These are phyloP conservation scores for Ataeniobius toweri DNA, from an alignment of 2,797 vertebrate species.

Conservation along the genomic window DNA sequence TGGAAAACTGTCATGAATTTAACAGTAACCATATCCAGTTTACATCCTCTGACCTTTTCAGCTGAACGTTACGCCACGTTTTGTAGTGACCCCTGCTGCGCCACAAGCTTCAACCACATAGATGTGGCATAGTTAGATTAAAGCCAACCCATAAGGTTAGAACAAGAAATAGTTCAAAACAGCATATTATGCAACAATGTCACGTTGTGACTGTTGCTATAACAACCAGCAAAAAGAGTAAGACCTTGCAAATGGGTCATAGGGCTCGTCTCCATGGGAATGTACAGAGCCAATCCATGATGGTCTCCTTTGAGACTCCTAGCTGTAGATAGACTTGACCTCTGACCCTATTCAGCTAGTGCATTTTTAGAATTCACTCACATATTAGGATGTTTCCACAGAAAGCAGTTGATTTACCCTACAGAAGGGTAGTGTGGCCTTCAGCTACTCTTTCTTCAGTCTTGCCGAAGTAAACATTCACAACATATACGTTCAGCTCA, in stretches of 20 bases:
- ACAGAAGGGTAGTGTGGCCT: background rate
- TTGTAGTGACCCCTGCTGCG: background rate
- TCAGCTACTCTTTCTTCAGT: conserved; percentile 8
- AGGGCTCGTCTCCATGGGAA: conserved; percentile 66
- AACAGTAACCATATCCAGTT: conserved; percentile 5
- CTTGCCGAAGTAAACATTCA: background rate
- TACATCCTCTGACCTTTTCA: background rate
- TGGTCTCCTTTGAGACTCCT: conserved; percentile 55
- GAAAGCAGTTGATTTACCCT: background rate
- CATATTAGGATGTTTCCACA: conserved; percentile 9
- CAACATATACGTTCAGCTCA: background rate
- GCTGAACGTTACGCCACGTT: conserved; percentile 5
- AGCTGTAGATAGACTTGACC: conserved; percentile 55
- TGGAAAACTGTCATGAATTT: conserved; percentile 2
- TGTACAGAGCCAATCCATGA: conserved; percentile 52
- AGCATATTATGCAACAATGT: conserved; percentile 61
- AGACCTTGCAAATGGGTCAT: conserved; percentile 46
- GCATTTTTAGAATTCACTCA: conserved; percentile 49
- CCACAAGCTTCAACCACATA: conserved; percentile 13
- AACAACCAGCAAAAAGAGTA: conserved; percentile 67
- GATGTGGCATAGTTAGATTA: conserved; percentile 40
- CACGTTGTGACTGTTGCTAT: conserved; percentile 77
- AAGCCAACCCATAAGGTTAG: conserved; percentile 43
- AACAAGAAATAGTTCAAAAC: conserved; percentile 31
- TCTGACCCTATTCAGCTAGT: conserved; percentile 58